Percentiles rank a stretch among this genome's conserved stretches.
These are phyloP conservation scores for Antennarius striatus DNA, from an alignment of 2,113 vertebrate species.

Conservation along the genomic window DNA sequence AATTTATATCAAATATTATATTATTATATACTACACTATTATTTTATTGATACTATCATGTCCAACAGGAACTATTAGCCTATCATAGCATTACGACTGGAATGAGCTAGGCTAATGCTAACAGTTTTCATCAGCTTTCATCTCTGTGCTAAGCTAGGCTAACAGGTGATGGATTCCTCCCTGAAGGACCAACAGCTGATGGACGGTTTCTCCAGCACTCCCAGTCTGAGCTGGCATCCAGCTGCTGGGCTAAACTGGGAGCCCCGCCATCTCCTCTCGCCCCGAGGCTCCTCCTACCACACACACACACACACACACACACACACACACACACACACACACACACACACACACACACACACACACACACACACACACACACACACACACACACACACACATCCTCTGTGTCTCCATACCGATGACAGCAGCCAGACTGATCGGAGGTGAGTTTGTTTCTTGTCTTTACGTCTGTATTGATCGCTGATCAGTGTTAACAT, in stretches of 20 bases:
- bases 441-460: slow-evolving; percentile 48
- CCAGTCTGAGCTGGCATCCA: slow-evolving; percentile 5
- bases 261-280: neutral
- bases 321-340: neutral
- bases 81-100: no score
- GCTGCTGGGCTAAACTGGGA: slow-evolving; percentile 28
- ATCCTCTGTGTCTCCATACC: neutral
- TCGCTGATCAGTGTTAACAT: neutral
- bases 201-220: neutral
- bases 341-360: neutral
- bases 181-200: slow-evolving; percentile 3
- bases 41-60: no score
- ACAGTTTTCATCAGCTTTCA: neutral
- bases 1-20: no score
- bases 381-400: neutral
- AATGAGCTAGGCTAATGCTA: neutral
- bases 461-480: neutral
- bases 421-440: slow-evolving; percentile 9
- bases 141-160: slow-evolving; percentile 4
- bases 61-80: no score
- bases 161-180: neutral
- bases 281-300: neutral
- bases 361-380: no score
- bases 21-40: no score
- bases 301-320: no score